Evolutionary conservation across 2,113 vertebrate genomes (phyloP), one percentile per base, ranked within the genome.

Genomic region (Hymenochirus boettgeri): DNA sequence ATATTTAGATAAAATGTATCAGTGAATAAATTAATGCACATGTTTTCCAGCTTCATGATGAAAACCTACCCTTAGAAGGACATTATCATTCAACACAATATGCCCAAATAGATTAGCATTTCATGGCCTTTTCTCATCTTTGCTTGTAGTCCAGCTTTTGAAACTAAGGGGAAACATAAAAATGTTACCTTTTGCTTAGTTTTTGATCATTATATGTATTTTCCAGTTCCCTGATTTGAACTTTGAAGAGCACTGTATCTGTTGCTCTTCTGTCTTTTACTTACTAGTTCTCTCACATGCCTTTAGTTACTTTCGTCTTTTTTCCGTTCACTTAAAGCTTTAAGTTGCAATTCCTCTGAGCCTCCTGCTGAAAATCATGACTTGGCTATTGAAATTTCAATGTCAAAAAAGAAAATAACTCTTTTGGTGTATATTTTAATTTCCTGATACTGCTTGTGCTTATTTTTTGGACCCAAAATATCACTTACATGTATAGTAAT

Each of bases 271-370:
- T 35, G 23, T 69, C 75, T 9, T 47, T 57, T 71, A 24, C 47
- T 59, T 70, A 12, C 23, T 64, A 72, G 51, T 71, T 74, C 45
- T 75, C 24, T 57, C 31, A 23, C n/a, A 79, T 73, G 65, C 27
- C 74, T 81, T 69, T 74, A 45, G 23, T 65, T 70, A 70, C 60
- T 74, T 78, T 15, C 64, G 62, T 70, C 9, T 15, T 75, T 59
- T 72, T n/a, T n/a, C n/a, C n/a, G n/a, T n/a, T 13, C 29, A 75
- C 57, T 73, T 69, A 2, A 2, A 57, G 60, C 46, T 75, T 79
- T 74, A 57, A 72, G 73, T 19, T 69, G n/a, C 3, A 77, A 69
- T 80, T 83, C 77, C 79, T 81, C 75, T 45, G 79, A 78, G 80
- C 51, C 75, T 80, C 46, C 39, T 21, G 10, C 23, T 71, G 29